These are phyloP conservation scores for Pseudobourletiella spinata DNA, from an alignment of 1,140 invertebrate species.

Conservation along the genomic window DNA sequence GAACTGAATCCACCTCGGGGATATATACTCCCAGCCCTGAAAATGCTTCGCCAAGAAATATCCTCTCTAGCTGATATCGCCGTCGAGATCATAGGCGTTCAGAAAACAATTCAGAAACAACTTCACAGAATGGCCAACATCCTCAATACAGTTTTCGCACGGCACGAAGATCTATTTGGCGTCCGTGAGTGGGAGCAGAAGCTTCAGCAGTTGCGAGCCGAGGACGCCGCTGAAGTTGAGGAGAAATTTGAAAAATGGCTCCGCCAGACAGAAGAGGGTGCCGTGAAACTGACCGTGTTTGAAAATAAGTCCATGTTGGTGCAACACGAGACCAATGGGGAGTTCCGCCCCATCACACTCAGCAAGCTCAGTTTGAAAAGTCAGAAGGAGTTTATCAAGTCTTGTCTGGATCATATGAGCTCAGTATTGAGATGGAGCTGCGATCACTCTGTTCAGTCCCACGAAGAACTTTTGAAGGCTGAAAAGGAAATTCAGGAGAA, in stretches of 20 bases:
- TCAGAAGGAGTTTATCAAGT: conserved; percentile 1
- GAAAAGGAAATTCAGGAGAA: not conserved
- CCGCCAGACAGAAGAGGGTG: not conserved
- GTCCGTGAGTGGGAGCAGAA: not conserved
- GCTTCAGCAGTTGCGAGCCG: not conserved
- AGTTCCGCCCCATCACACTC: not conserved
- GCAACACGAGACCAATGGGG: not conserved
- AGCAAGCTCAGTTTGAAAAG: not conserved
- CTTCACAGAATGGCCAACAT: not conserved
- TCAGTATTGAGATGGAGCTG: not conserved
- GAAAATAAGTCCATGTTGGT: not conserved
- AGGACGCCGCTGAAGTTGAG: not conserved
- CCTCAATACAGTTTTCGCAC: not conserved
- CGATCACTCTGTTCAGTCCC: not conserved
- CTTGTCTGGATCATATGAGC: not conserved
- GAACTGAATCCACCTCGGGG: not conserved
- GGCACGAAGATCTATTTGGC: not conserved
- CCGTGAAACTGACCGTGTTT: not conserved
- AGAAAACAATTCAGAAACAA: not conserved
- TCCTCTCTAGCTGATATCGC: not conserved
- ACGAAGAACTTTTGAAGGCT: not conserved
- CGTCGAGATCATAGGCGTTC: not conserved
- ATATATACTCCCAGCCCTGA: not conserved
- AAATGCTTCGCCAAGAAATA: not conserved
- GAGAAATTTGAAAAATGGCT: not conserved